Evolutionary conservation across 2,797 vertebrate species (phyloP).

Genomic region (Lycodopsis pacificus): DNA sequence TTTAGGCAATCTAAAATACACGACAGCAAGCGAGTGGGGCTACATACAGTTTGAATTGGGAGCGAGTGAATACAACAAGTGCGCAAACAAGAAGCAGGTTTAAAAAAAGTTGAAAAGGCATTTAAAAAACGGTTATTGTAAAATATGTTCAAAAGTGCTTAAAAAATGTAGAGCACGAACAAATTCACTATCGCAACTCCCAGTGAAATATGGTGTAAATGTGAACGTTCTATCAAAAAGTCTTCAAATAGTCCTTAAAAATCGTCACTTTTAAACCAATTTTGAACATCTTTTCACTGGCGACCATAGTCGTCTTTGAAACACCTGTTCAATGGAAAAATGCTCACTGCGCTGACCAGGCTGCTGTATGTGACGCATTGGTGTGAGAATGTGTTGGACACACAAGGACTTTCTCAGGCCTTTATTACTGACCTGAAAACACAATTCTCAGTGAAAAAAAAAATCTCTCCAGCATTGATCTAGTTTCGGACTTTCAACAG

Average conservation of each 20-base stretch:
- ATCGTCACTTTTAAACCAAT: no score
- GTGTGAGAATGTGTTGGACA: neutral
- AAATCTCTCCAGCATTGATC: slow-evolving; percentile 1
- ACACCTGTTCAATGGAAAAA: neutral
- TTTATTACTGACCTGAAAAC: slow-evolving; percentile 10
- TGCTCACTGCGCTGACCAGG: neutral
- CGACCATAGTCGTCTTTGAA: no score
- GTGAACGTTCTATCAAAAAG: no score
- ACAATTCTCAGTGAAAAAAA: slow-evolving; percentile 15
- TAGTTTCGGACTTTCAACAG: slow-evolving; percentile 12
- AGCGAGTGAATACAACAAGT: neutral
- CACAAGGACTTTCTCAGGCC: slow-evolving; percentile 15
- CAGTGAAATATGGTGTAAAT: no score
- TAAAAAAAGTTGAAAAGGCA: neutral
- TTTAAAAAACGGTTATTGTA: no score
- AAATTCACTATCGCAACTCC: no score
- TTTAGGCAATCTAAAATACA: no score
- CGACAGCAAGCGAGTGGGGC: neutral
- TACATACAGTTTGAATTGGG: neutral
- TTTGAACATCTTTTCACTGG: neutral
- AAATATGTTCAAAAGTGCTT: no score
- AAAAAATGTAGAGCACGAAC: no score
- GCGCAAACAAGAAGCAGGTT: neutral
- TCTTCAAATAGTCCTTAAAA: no score
- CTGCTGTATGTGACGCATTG: neutral